Base-by-base conservation (phyloP, 1,140 invertebrate genomes). In the Cardiocondyla obscurior region DNA sequence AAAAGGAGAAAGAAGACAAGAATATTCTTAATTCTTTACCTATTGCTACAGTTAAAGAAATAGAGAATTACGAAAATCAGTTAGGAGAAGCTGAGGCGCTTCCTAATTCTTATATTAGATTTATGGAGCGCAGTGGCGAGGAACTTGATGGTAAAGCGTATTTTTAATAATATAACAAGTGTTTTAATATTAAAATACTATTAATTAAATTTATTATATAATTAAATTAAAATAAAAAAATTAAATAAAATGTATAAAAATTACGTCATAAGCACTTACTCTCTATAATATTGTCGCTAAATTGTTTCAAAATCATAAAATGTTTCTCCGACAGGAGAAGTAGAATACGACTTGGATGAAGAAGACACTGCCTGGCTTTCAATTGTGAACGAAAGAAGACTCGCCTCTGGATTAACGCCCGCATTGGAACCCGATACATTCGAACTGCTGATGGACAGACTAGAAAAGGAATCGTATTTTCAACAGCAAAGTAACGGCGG, bases 301-400 rank as follows among this genome's bases (percentile, higher is more conserved):
- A 46, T 49, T n/a, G 60, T 67, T 84, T 90, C 90, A 72, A 58
- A 60, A 60, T 25, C n/a, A 51, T 73, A 19, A 62, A 25, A 28
- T 55, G 53, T 55, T 16, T 30, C 55, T 55, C 39, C 55, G 2
- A 57, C 46, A 95, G 95, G 96, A 7, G 96, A 97, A 94, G 96
- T 99, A 3, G 99, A 99, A 92, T 99, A 99, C 95, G 99, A 99
- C 95, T 96, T 99, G 84, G 99, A 99, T 94, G 99, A 99, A 94
- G 98, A 99, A 94, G 98, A 99, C 91, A 97, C 97, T 58, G 97
- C 97, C 0, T 99, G 98, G 98, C 91, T 99, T 51, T 95, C 96
- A 62, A 95, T 99, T 49, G 97, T 99, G 64, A 99, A 99, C 93
- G 97, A 98, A 87, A 96, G 96, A 88, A 94, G 98, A 76, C 93